phyloP scores from a whole-genome alignment of 2,113 vertebrate genomes.

The Parotia lawesii region DNA sequence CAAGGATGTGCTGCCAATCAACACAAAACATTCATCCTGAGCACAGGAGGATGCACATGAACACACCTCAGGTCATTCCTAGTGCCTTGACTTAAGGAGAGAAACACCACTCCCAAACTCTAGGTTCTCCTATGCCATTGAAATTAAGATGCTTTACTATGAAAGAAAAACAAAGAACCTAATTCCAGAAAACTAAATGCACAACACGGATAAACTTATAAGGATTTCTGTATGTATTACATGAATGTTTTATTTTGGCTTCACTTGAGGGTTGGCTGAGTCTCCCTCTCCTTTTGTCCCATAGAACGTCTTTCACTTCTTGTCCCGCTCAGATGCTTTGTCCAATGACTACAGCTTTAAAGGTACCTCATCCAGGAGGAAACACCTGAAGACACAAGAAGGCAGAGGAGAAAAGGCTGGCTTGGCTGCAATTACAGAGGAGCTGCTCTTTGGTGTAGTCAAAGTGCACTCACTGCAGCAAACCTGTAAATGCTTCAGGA shows the following conservation, averaged over 20 bases:
- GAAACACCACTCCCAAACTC: background rate
- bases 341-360: background rate
- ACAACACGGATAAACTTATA: background rate
- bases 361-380: background rate
- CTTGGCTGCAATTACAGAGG: background rate
- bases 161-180: background rate
- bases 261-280: background rate
- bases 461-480: background rate
- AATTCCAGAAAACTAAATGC: background rate
- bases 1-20: background rate
- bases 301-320: background rate
- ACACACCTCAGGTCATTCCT: background rate
- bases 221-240: background rate
- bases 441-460: background rate
- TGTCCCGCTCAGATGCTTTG: background rate
- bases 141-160: background rate
- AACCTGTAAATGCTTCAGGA: background rate
- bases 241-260: background rate
- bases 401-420: background rate
- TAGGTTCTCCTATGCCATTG: background rate
- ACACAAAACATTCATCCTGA: fast-evolving
- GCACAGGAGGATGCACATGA: background rate
- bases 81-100: background rate
- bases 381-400: background rate
- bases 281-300: background rate